These are phyloP conservation scores for Saguinus midas DNA, from an alignment of 2,113 vertebrate genomes.

Conservation along the genomic window DNA sequence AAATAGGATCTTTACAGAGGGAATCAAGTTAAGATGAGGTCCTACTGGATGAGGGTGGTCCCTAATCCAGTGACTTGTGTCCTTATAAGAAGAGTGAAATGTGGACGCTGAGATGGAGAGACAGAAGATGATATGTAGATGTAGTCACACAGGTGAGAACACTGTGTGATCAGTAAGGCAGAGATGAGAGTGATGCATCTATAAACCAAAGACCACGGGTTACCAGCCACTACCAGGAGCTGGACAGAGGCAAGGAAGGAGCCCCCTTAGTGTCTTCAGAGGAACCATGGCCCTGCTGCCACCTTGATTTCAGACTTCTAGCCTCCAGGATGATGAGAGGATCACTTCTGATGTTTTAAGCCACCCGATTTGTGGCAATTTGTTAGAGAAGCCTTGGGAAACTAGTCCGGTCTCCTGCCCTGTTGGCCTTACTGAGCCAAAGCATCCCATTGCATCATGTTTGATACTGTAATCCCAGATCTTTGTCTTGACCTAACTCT, in stretches of 20 bases:
- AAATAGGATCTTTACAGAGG: not conserved
- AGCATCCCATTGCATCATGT: not conserved
- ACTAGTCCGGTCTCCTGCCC: not conserved
- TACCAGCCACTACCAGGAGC: not conserved
- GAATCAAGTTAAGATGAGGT: not conserved
- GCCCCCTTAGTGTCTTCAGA: not conserved
- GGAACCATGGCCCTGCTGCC: not conserved
- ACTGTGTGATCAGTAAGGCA: not conserved
- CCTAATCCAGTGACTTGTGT: not conserved
- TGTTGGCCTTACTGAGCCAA: not conserved
- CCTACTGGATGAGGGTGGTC: not conserved
- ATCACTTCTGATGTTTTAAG: not conserved
- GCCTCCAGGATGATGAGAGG: not conserved
- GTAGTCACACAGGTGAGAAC: not conserved
- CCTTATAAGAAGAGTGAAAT: not conserved
- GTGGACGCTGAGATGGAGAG: not conserved
- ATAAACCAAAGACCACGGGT: not conserved
- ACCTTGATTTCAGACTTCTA: not conserved
- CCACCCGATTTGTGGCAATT: not conserved
- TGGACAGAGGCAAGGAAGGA: not conserved
- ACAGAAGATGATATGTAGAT: not conserved
- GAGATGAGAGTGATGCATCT: rapidly evolving
- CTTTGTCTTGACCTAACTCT: not conserved
- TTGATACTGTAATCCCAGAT: not conserved
- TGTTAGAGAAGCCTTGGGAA: not conserved